Evolutionary conservation across 30 jellyfish, hydroid and myxozoan genomes (phyloP), one percentile per base, ranked within the genome.

Genomic region (Cassiopea andromeda): DNA sequence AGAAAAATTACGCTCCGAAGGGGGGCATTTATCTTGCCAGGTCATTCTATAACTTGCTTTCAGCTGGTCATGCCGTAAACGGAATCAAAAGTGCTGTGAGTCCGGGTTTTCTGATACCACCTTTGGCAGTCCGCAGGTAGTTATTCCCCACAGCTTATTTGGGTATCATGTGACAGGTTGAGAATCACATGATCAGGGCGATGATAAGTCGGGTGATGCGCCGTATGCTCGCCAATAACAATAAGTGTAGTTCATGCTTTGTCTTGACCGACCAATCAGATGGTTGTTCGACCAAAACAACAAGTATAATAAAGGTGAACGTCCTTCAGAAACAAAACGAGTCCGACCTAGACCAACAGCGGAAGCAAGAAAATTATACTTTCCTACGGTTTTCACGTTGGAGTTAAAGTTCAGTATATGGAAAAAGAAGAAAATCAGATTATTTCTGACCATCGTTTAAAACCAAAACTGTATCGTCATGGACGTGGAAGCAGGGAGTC

Each of bases 401-500:
- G 12, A 54, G 64, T 61, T 47, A 57, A 61, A 87, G 14, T 12
- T 68, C 80, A 61, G 87, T 87, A 77, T 73, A 87, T 87, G 94
- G 94, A 87, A 76, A 87, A 45, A 87, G 94, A 87, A 87, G 94
- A 87, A 77, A 87, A 87, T 80, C 80, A 68, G 16, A 87, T 87
- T 7, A 87, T 87, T 61, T 87, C 94, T 7, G 94, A 87, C 49
- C 94, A 87, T 69, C 94, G 94, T 78, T 46, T 87, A 1, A 87
- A 87, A 78, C 82, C 90, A 69, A 87, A 87, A 69, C 75, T 87
- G 16, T 58, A 69, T 57, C 85, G 94, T 17, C 94, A 87, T 87
- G 94, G 94, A 87, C 89, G 94, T 69, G 94, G 94, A 78, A 87
- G 94, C 86, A 69, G 94, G 69, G 94, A 87, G 60, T 87, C 94